These are phyloP conservation scores for Xenopus petersii DNA, from an alignment of 2,797 vertebrate genomes.

Conservation along the genomic window DNA sequence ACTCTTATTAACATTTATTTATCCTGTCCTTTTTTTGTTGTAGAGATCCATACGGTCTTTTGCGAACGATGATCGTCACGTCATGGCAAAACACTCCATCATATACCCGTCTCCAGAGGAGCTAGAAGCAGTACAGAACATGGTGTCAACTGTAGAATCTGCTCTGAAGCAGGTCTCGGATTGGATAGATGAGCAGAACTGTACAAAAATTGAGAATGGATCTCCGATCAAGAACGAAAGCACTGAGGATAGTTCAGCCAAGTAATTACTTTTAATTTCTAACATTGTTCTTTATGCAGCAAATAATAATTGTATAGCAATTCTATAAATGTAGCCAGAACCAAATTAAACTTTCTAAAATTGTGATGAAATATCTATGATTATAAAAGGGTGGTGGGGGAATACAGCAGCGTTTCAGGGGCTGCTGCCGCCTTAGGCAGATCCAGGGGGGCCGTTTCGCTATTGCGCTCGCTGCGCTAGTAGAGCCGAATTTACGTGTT, in stretches of 20 bases:
- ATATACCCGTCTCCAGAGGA: constrained; percentile 96
- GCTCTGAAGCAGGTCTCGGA: constrained; percentile 97
- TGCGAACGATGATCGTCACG: constrained; percentile 96
- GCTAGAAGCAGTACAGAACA: constrained; percentile 93
- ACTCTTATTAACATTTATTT: too few species aligned
- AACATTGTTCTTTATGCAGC: too few species aligned
- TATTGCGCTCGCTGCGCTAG: too few species aligned
- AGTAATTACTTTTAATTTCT: constrained; percentile 65
- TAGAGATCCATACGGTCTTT: constrained; percentile 98
- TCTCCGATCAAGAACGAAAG: constrained; percentile 67
- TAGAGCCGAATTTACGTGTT: too few species aligned
- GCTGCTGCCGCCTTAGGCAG: too few species aligned
- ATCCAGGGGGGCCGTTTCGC: too few species aligned
- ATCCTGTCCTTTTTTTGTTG: too few species aligned
- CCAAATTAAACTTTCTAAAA: too few species aligned
- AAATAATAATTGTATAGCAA: too few species aligned
- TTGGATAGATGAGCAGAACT: constrained; percentile 85
- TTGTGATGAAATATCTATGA: too few species aligned
- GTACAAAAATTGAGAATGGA: constrained; percentile 57
- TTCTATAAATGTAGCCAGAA: neutral
- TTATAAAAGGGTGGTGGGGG: too few species aligned
- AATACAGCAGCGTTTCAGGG: too few species aligned
- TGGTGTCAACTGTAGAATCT: constrained; percentile 94
- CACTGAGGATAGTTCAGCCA: constrained; percentile 71
- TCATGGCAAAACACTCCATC: constrained; percentile 97